Evolutionary conservation across 1,140 invertebrate species (phyloP), one percentile per base, ranked within the genome.

Genomic region (Anadara kagoshimensis): DNA sequence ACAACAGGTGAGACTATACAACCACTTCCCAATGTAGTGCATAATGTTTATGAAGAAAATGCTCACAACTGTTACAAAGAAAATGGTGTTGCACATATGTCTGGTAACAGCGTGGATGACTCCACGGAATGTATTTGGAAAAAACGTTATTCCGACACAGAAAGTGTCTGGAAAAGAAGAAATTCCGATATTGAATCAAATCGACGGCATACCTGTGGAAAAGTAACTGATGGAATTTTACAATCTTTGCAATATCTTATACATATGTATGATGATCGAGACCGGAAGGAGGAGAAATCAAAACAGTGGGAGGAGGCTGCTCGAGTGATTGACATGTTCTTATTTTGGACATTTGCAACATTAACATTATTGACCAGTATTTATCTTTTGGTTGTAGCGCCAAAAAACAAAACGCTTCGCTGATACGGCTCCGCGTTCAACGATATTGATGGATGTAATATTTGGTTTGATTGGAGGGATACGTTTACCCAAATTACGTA

Each of bases 271-370:
- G 81, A 86, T 22, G 64, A 75, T n/a, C 79, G 80, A 20, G 81
- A 85, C 12, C 54, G 78, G 29, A 83, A 83, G 57, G 74, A 78
- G 69, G 77, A 87, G 49, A 76, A 87, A 20, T 79, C 83, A 18
- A 81, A 84, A 49, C 98, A 99, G 90, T 99, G 98, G 98, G 98
- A 99, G 86, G 99, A 99, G 88, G 97, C 99, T 7, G 97, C 98
- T 24, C 98, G 98, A 95, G 97, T 99, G 45, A 98, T 99, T 82
- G 98, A 99, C 91, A 93, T 98, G 81, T 92, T 99, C 62, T 95
- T 99, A 88, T 92, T 99, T 69, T 98, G 98, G 89, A 94, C 99
- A 80, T 99, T 99, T 91, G 98, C 99, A 90, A 92, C 97, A 64
- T 96, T 98, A 14, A 99, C 98, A 49, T 94, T 96, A 26, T 94